Conservation (phyloP, 2,797 vertebrate species). For the Scolopax rusticola region DNA sequence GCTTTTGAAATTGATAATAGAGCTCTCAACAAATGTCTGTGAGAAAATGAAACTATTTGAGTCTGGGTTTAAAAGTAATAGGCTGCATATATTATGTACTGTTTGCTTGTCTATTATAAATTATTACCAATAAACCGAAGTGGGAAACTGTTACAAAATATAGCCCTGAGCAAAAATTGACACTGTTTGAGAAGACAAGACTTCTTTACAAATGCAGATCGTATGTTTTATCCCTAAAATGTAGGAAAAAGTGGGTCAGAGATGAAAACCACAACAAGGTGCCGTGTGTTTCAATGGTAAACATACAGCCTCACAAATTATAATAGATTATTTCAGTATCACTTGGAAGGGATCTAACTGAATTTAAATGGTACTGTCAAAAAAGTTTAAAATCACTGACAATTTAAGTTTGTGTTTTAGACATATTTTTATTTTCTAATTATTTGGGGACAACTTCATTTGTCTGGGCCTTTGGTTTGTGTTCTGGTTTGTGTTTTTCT, state of each 20-base stretch:
- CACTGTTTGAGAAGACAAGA: not conserved
- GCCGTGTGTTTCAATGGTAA: not conserved
- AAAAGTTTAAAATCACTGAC: slow-evolving; percentile 15
- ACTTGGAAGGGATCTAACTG: not conserved
- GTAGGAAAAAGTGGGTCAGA: slow-evolving; percentile 52
- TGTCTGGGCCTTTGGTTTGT: not conserved
- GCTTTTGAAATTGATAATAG: slow-evolving; percentile 30
- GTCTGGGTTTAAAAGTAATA: slow-evolving; percentile 22
- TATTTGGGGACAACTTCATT: not conserved
- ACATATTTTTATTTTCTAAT: not conserved
- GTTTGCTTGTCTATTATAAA: slow-evolving; percentile 62
- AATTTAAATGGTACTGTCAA: not conserved
- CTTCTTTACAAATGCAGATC: slow-evolving; percentile 34
- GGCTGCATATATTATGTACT: not conserved
- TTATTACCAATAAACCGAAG: slow-evolving; percentile 58
- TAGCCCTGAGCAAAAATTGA: slow-evolving; percentile 38
- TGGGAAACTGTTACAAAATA: slow-evolving; percentile 61
- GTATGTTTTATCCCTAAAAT: slow-evolving; percentile 32
- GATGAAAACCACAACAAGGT: slow-evolving; percentile 30
- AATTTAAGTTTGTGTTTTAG: slow-evolving; percentile 13
- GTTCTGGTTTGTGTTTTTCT: not conserved
- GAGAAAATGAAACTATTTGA: slow-evolving; percentile 55
- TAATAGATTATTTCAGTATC: not conserved
- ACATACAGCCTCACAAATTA: not conserved
- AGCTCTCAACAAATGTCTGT: slow-evolving; percentile 6